Conservation (phyloP, 2,888 invertebrate genomes). For the Desoria tigrina region DNA sequence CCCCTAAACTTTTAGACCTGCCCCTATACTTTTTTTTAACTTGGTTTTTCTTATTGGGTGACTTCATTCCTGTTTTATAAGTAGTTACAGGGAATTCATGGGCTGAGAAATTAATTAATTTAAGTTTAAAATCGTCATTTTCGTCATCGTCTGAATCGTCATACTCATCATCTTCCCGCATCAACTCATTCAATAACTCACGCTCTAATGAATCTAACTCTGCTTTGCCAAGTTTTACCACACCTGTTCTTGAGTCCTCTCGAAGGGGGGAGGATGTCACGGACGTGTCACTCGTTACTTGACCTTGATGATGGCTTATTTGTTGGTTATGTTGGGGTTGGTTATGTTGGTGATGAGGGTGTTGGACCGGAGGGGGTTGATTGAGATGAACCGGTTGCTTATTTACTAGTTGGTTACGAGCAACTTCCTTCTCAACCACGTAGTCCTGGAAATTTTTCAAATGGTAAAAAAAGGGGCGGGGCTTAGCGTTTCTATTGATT, state of each 20-base stretch:
- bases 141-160: conserved; percentile 20
- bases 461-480: too few relatives aligned
- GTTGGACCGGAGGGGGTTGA: not conserved
- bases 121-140: not conserved
- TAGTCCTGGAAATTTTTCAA: conserved; percentile 8
- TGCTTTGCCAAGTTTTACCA: too few relatives aligned
- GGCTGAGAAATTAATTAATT: conserved; percentile 2
- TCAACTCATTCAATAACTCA: conserved; percentile 2
- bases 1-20: conserved; percentile 18
- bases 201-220: not conserved
- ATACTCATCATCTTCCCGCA: conserved; percentile 16
- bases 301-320: not conserved
- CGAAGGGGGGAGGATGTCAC: conserved; percentile 3
- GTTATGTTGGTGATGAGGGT: not conserved
- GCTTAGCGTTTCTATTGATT: too few relatives aligned
- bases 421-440: not conserved
- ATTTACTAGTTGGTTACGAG: too few relatives aligned
- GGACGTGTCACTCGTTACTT: not conserved
- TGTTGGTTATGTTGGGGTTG: not conserved
- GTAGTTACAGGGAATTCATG: conserved; percentile 41
- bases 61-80: conserved; percentile 28
- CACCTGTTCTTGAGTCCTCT: not conserved
- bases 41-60: conserved; percentile 11
- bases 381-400: too few relatives aligned
- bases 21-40: conserved; percentile 4